A percentile compares a stretch with the other conserved stretches of the same genome.
Evolutionary conservation across 1,140 invertebrate species (phyloP).

Genomic region (Heliconius himera): DNA sequence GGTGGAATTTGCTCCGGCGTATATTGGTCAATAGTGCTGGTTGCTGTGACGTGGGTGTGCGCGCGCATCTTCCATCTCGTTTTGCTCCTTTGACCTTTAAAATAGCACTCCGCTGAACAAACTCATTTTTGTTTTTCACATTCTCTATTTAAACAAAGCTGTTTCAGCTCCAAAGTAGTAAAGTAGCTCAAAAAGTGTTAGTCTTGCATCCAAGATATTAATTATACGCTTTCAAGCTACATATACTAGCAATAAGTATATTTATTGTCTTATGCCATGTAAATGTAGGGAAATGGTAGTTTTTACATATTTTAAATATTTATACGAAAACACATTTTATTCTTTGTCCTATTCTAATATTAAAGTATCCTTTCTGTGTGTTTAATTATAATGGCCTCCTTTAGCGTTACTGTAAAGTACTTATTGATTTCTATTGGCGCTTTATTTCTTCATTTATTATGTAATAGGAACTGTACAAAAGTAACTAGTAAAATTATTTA

Average conservation of each 20-base stretch:
- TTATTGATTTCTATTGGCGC: too few relatives aligned
- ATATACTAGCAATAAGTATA: not conserved
- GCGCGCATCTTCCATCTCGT: slow-evolving; percentile 50
- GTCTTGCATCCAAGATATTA: too few relatives aligned
- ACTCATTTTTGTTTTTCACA: slow-evolving; percentile 10
- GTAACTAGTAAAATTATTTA: too few relatives aligned
- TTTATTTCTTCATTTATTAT: too few relatives aligned
- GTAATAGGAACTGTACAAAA: too few relatives aligned
- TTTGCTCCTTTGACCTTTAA: slow-evolving; percentile 48
- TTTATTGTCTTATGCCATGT: not conserved
- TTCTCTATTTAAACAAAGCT: not conserved
- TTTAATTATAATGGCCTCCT: too few relatives aligned
- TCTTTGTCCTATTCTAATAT: too few relatives aligned
- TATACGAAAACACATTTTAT: too few relatives aligned
- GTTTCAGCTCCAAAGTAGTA: slow-evolving; percentile 13
- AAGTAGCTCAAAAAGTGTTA: not conserved
- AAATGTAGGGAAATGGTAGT: not conserved
- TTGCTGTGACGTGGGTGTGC: slow-evolving; percentile 55
- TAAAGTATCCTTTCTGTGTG: too few relatives aligned
- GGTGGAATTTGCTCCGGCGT: slow-evolving; percentile 16
- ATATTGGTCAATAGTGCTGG: slow-evolving; percentile 53
- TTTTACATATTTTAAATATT: too few relatives aligned
- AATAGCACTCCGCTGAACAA: slow-evolving; percentile 1
- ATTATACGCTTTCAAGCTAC: not conserved
- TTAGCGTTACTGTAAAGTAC: too few relatives aligned